These are phyloP conservation scores for Xenotilapia flavipinnis DNA, from an alignment of 2,113 vertebrate species.

Conservation along the genomic window DNA sequence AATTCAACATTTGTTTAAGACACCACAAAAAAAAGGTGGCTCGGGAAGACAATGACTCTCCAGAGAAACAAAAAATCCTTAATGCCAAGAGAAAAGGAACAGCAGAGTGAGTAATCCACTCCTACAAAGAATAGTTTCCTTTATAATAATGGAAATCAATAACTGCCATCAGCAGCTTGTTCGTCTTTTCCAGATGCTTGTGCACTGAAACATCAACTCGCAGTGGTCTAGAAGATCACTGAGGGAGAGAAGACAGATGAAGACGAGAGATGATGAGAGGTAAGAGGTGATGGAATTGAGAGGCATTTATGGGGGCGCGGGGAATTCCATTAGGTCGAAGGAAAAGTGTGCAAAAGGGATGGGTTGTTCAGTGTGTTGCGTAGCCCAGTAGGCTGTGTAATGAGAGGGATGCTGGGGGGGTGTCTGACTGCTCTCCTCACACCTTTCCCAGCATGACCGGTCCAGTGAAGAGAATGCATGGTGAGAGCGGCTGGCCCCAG, in stretches of 20 bases:
- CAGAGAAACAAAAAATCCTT: not conserved
- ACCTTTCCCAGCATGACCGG: constrained; percentile 40
- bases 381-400: constrained; percentile 19
- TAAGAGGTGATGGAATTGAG: constrained; percentile 7
- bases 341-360: not conserved
- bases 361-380: not conserved
- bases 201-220: constrained; percentile 35
- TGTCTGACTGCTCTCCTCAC: constrained; percentile 40
- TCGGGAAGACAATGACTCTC: constrained; percentile 20
- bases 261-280: constrained; percentile 18
- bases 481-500: constrained; percentile 38
- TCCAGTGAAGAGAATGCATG: constrained; percentile 27
- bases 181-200: constrained; percentile 61
- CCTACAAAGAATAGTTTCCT: constrained; percentile 60
- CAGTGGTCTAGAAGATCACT: constrained; percentile 6
- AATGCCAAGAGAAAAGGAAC: constrained; percentile 16
- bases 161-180: constrained; percentile 42
- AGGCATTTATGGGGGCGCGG: not conserved
- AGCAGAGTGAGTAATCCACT: constrained; percentile 25
- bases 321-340: not conserved
- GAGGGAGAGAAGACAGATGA: constrained; percentile 1
- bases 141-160: constrained; percentile 65
- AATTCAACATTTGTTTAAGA: constrained; percentile 13
- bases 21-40: not conserved
- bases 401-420: not conserved